phyloP scores from a whole-genome alignment of 2,113 vertebrate species.

The Laterallus jamaicensis region DNA sequence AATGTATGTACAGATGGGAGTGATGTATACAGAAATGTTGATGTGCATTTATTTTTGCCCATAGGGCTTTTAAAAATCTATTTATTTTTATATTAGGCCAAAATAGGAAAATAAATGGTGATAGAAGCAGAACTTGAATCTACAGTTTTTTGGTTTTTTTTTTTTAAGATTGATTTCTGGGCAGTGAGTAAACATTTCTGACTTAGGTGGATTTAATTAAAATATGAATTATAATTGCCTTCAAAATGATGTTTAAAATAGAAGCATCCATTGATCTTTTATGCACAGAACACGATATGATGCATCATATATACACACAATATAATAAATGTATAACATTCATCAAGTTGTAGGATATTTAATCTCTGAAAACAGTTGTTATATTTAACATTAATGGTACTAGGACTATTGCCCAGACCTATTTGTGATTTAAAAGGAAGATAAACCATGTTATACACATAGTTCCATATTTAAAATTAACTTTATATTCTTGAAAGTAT shows the following conservation, averaged over 20 bases:
- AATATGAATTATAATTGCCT: slow-evolving; percentile 32
- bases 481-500: background rate
- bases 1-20: background rate
- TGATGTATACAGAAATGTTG: background rate
- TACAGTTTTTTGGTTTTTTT: background rate
- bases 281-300: background rate
- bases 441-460: background rate
- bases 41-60: background rate
- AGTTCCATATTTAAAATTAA: background rate
- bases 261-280: slow-evolving; percentile 27
- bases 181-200: slow-evolving; percentile 7
- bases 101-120: slow-evolving; percentile 7
- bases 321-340: slow-evolving; percentile 8
- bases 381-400: slow-evolving; percentile 51
- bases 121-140: slow-evolving; percentile 2
- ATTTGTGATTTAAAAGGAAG: slow-evolving; percentile 16
- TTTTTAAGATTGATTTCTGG: slow-evolving; percentile 36
- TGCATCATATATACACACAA: background rate
- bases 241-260: slow-evolving; percentile 23
- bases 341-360: slow-evolving; percentile 36
- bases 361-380: slow-evolving; percentile 43
- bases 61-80: background rate
- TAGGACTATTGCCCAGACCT: slow-evolving; percentile 11
- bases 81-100: slow-evolving; percentile 18
- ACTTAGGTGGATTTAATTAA: slow-evolving; percentile 59